Evolutionary conservation across 2,888 invertebrate genomes (phyloP).

Genomic region (Ormyrus nitidulus): DNA sequence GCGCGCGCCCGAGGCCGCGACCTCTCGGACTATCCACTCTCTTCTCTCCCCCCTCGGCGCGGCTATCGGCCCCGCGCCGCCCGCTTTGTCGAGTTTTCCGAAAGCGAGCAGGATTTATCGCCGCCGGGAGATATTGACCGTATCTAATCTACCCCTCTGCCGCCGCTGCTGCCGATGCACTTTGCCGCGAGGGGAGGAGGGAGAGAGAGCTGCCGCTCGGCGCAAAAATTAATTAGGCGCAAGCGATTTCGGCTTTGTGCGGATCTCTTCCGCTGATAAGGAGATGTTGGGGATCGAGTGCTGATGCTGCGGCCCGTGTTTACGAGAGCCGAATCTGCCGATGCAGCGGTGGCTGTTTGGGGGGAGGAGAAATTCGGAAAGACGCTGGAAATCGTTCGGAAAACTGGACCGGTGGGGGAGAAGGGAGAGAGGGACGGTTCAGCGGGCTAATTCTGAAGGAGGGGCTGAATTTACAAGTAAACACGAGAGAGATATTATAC

Average conservation of each 20-base stretch:
- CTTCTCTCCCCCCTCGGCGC: too few relatives aligned
- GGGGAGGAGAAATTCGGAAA: too few relatives aligned
- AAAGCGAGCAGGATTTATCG: conserved; percentile 9
- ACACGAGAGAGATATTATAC: too few relatives aligned
- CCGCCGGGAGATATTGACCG: conserved; percentile 20
- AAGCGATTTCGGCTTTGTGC: background rate
- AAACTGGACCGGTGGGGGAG: background rate
- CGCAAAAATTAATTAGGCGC: conserved; percentile 49
- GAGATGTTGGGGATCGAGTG: too few relatives aligned
- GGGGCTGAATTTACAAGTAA: too few relatives aligned
- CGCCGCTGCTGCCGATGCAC: background rate
- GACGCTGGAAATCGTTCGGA: too few relatives aligned
- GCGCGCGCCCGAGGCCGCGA: background rate
- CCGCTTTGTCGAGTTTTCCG: too few relatives aligned
- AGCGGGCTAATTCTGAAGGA: background rate
- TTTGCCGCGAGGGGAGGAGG: background rate
- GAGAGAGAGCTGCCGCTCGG: background rate
- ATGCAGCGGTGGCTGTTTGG: too few relatives aligned
- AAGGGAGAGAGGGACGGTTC: background rate
- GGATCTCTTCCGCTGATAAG: background rate
- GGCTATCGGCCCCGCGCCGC: background rate
- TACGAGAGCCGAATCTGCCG: too few relatives aligned
- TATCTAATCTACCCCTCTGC: conserved; percentile 37
- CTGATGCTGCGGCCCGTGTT: too few relatives aligned
- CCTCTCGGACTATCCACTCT: background rate